phyloP scores from a whole-genome alignment of 2,888 invertebrate genomes.

The Siphlonurus alternatus region DNA sequence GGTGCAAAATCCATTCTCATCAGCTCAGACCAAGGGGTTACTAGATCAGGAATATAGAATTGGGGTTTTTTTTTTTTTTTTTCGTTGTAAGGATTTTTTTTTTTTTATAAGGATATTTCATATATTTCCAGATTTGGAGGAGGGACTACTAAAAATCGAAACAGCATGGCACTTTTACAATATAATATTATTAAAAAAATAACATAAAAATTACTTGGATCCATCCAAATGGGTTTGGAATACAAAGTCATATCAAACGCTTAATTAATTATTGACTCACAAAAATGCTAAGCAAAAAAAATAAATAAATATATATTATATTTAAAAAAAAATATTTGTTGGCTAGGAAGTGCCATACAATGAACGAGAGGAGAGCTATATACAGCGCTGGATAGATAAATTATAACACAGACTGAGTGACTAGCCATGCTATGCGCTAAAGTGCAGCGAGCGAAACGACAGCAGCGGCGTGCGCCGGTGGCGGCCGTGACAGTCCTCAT shows the following conservation, averaged over 20 bases:
- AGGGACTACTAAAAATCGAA: slow-evolving; percentile 5
- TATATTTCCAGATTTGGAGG: slow-evolving; percentile 5
- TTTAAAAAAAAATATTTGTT: background rate
- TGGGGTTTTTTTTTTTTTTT: background rate
- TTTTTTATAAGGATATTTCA: background rate
- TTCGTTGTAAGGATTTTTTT: background rate
- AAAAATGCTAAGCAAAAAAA: background rate
- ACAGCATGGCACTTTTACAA: slow-evolving; percentile 4
- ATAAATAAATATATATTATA: background rate
- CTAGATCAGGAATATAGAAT: background rate
- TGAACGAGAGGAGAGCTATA: slow-evolving; percentile 1
- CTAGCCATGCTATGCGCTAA: background rate
- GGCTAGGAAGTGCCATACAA: background rate
- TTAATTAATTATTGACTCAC: background rate
- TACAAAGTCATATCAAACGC: slow-evolving; percentile 6
- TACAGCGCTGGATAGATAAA: background rate
- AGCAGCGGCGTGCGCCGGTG: no score
- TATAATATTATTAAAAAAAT: slow-evolving; percentile 8
- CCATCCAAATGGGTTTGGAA: slow-evolving; percentile 9
- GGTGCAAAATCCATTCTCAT: slow-evolving; percentile 6
- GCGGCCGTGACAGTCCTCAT: no score
- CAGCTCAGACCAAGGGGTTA: slow-evolving; percentile 4
- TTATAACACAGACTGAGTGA: background rate
- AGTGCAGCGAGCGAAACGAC: background rate
- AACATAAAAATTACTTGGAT: slow-evolving; percentile 12